Evolutionary conservation across 2,113 vertebrate genomes (phyloP).

Genomic region (Peromyscus leucopus): DNA sequence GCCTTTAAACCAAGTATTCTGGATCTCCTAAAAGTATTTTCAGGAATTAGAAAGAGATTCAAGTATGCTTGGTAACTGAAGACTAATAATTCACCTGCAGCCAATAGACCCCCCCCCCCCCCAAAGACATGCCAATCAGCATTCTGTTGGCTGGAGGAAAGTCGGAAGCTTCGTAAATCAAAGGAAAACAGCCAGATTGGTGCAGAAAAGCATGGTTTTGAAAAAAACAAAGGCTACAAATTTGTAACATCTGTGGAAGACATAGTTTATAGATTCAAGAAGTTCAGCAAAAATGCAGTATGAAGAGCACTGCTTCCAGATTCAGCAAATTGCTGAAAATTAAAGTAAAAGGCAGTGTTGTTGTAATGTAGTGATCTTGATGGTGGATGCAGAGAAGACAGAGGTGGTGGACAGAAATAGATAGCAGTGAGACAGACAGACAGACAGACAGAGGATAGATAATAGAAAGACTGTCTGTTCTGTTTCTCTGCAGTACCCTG

Average conservation of each 20-base stretch:
- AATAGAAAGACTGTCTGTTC: background rate
- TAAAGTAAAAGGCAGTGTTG: background rate
- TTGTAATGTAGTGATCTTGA: background rate
- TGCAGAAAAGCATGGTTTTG: background rate
- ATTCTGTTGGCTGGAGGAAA: background rate
- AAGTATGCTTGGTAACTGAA: background rate
- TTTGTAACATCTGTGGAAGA: slow-evolving; percentile 16
- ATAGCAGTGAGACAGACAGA: background rate
- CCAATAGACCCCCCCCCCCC: no score
- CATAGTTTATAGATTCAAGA: slow-evolving; percentile 1
- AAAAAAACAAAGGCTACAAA: background rate
- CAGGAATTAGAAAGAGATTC: background rate
- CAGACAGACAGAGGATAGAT: background rate
- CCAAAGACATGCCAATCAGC: background rate
- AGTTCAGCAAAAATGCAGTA: background rate
- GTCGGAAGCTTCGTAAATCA: background rate
- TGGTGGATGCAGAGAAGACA: background rate
- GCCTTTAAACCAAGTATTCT: background rate
- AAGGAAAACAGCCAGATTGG: background rate
- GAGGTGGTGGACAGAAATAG: background rate
- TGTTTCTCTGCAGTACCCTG: background rate
- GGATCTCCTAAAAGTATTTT: background rate
- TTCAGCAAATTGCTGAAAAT: background rate
- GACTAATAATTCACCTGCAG: background rate
- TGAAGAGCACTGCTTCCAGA: background rate